Percentiles rank a stretch among this genome's conserved stretches.
These are phyloP conservation scores for Neotoma lepida DNA, from an alignment of 2,113 vertebrate species.

Conservation along the genomic window DNA sequence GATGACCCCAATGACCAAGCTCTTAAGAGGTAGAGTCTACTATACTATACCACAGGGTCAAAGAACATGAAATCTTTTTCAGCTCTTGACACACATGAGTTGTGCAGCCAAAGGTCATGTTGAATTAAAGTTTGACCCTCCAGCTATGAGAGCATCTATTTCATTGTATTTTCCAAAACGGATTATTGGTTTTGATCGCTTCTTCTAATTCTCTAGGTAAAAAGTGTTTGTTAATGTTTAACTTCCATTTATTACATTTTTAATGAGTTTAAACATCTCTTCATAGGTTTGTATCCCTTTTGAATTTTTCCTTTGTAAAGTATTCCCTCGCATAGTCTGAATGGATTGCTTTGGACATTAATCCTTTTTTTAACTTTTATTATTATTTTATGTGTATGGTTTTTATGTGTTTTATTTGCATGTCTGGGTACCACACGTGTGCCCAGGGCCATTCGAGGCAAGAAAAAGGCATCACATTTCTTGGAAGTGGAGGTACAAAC, in stretches of 20 bases:
- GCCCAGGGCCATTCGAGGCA: not conserved
- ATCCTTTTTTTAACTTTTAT: not conserved
- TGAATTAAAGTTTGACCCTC: not conserved
- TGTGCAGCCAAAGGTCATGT: not conserved
- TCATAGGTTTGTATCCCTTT: not conserved
- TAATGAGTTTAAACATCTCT: slow-evolving; percentile 1
- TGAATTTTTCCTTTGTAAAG: slow-evolving; percentile 32
- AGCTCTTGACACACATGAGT: not conserved
- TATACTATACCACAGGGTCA: not conserved
- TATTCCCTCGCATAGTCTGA: not conserved
- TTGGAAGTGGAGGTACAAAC: not conserved
- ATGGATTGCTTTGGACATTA: not conserved
- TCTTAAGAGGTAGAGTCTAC: not conserved
- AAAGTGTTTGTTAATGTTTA: slow-evolving; percentile 4
- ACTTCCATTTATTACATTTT: slow-evolving; percentile 28
- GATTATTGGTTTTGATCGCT: not conserved
- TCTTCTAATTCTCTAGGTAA: slow-evolving; percentile 1
- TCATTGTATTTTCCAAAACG: not conserved
- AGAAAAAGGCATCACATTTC: not conserved
- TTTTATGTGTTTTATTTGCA: too few species aligned
- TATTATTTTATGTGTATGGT: not conserved
- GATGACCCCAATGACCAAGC: not conserved
- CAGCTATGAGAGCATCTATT: not conserved
- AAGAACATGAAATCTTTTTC: slow-evolving; percentile 23
- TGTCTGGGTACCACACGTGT: not conserved